Conservation (phyloP, 2,113 vertebrate genomes). For the Thunnus thynnus region DNA sequence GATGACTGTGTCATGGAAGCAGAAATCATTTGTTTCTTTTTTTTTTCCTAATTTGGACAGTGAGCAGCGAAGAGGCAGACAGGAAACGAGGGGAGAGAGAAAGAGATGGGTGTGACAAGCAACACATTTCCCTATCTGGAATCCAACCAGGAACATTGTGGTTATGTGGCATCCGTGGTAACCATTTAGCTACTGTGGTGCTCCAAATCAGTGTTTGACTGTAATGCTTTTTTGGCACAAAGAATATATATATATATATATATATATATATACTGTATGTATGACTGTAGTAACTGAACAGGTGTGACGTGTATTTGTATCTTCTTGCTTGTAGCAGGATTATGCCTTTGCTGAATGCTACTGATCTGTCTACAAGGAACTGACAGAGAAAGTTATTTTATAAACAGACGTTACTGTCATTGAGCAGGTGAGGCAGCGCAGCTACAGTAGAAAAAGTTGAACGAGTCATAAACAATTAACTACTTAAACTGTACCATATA, state of each 20-base stretch:
- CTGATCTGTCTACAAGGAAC: background rate
- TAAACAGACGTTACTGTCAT: background rate
- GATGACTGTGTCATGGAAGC: background rate
- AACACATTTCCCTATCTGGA: too few relatives aligned
- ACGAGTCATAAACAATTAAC: background rate
- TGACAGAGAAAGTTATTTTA: background rate
- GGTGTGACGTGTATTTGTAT: background rate
- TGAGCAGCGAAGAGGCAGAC: too few relatives aligned
- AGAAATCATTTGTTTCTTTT: background rate
- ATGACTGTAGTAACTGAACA: background rate
- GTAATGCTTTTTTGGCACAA: background rate
- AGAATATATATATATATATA: background rate
- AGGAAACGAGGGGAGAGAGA: too few relatives aligned
- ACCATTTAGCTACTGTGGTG: too few relatives aligned
- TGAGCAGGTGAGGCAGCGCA: conserved; percentile 19
- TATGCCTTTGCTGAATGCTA: background rate
- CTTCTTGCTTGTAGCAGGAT: conserved; percentile 22
- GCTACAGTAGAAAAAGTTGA: conserved; percentile 12
- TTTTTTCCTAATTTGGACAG: too few relatives aligned
- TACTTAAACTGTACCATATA: background rate
- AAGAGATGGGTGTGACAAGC: too few relatives aligned
- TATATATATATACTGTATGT: background rate
- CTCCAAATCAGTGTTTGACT: background rate
- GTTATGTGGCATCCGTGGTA: too few relatives aligned
- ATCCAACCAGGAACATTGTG: too few relatives aligned